phyloP scores from a whole-genome alignment of 1,140 invertebrate species.

The Orussus abietinus region DNA sequence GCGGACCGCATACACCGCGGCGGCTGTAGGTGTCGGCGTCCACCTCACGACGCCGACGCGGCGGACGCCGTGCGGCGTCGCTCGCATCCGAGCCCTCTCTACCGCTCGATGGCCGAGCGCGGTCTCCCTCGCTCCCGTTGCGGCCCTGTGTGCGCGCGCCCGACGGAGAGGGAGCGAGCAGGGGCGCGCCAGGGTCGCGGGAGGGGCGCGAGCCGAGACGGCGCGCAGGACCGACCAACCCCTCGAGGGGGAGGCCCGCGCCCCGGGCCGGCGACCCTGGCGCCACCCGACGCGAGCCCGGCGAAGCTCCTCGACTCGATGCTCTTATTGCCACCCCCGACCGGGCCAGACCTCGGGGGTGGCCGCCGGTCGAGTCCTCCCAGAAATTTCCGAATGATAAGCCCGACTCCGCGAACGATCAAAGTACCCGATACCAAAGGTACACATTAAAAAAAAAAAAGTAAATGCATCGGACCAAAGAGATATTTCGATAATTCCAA shows the following conservation, averaged over 20 bases:
- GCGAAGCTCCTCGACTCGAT: not conserved
- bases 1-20: conserved; percentile 1
- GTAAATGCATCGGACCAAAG: too few species aligned
- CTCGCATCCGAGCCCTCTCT: too few species aligned
- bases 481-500: too few species aligned
- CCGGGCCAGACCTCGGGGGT: too few species aligned
- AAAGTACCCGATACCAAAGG: too few species aligned
- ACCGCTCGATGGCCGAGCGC: not conserved
- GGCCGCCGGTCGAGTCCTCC: too few species aligned
- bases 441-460: too few species aligned
- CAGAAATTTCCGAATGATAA: conserved; percentile 28
- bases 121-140: not conserved
- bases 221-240: conserved; percentile 15
- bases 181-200: conserved; percentile 20
- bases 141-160: conserved; percentile 20
- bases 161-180: too few species aligned
- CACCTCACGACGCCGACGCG: conserved; percentile 39
- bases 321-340: not conserved
- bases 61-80: conserved; percentile 41
- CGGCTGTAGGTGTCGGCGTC: conserved; percentile 11
- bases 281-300: conserved; percentile 34
- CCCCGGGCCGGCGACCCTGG: conserved; percentile 29
- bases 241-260: conserved; percentile 22
- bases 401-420: too few species aligned
- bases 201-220: conserved; percentile 15